Evolutionary conservation across 2,888 invertebrate genomes (phyloP).

Genomic region (Arctia plantaginis): DNA sequence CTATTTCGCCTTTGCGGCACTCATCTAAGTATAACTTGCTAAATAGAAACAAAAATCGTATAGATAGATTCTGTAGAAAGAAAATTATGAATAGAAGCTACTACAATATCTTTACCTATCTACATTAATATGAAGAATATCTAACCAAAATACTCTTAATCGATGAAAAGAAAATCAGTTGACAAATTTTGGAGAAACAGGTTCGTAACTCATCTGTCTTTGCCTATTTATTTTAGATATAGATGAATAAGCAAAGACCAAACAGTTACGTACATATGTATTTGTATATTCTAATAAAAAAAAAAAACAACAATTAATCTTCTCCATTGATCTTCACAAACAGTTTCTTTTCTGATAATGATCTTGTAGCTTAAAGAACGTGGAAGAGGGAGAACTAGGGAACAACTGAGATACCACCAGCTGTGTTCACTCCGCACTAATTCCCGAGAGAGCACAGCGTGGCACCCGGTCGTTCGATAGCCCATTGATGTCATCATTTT

Average conservation of each 20-base stretch:
- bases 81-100: no score
- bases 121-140: not conserved
- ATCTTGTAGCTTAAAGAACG: slow-evolving; percentile 2
- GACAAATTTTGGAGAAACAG: not conserved
- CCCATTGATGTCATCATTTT: slow-evolving; percentile 50
- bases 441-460: slow-evolving; percentile 98
- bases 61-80: no score
- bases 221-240: no score
- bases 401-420: slow-evolving; percentile 99
- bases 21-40: no score
- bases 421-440: slow-evolving; percentile 96
- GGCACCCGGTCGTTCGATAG: slow-evolving; percentile 95
- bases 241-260: no score
- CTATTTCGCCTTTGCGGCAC: no score
- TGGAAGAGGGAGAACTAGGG: slow-evolving; percentile 78
- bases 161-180: not conserved
- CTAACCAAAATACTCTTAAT: not conserved
- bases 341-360: not conserved
- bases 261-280: no score
- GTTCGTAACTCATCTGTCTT: not conserved
- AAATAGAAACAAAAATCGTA: no score
- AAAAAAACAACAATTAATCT: not conserved
- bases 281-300: not conserved
- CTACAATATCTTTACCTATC: no score
- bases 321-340: not conserved